These are phyloP conservation scores for Papilio demoleus DNA, from an alignment of 2,888 invertebrate species.

Conservation along the genomic window DNA sequence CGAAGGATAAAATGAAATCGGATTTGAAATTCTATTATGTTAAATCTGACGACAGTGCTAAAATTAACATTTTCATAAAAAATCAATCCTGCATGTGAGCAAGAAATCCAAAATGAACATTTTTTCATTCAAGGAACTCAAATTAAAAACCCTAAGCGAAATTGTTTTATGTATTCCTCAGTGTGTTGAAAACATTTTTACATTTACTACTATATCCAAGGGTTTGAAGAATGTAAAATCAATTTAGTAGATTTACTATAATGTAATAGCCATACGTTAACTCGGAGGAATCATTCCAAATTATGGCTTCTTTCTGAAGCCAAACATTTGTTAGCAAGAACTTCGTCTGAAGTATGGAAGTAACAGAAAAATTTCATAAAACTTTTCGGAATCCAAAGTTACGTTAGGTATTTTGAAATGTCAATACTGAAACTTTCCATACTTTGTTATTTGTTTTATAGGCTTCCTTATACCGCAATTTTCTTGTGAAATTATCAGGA, in stretches of 20 bases:
- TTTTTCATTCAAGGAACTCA: neutral
- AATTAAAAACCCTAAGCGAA: neutral
- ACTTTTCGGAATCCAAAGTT: neutral
- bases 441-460: neutral
- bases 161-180: neutral
- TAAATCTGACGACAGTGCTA: neutral
- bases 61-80: neutral
- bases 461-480: neutral
- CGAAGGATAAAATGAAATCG: neutral
- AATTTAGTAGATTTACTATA: too few species aligned
- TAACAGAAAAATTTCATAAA: neutral
- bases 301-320: neutral
- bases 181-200: too few species aligned
- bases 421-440: neutral
- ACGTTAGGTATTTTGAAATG: neutral
- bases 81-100: neutral
- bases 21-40: constrained; percentile 9
- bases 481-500: too few species aligned
- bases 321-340: neutral
- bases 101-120: neutral
- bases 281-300: too few species aligned
- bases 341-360: neutral
- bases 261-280: too few species aligned
- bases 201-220: too few species aligned
- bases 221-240: too few species aligned